Conservation (phyloP, 2,797 vertebrate species). For the Allobates femoralis region DNA sequence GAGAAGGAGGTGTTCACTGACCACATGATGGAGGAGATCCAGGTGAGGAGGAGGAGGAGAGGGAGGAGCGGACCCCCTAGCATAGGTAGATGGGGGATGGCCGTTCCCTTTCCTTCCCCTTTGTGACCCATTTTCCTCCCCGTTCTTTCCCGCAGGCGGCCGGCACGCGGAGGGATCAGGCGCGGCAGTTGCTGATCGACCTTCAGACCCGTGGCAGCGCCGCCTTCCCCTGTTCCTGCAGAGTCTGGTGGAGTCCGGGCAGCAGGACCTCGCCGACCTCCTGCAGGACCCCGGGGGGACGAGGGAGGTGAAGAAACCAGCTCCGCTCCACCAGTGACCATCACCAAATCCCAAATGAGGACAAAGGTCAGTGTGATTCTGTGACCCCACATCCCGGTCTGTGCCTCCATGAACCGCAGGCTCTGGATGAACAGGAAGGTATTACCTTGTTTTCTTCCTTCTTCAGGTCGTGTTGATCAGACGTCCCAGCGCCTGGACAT, state of each 20-base stretch:
- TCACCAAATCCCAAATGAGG: background rate
- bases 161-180: constrained; percentile 82
- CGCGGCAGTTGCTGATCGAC: constrained; percentile 83
- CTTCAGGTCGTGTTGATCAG: background rate
- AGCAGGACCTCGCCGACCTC: constrained; percentile 74
- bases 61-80: no score
- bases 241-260: constrained; percentile 82
- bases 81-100: background rate
- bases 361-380: background rate
- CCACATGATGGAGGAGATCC: constrained; percentile 90
- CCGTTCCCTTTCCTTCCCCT: no score
- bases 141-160: constrained; percentile 71
- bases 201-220: constrained; percentile 86
- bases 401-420: background rate
- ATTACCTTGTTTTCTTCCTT: background rate
- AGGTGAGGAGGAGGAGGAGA: constrained; percentile 73
- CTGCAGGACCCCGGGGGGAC: constrained; percentile 66
- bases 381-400: background rate
- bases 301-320: fast-evolving
- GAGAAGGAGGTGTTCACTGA: constrained; percentile 82
- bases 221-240: constrained; percentile 85
- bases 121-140: background rate
- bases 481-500: background rate
- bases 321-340: constrained; percentile 31
- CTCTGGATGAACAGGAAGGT: background rate